Conservation (phyloP, 1,140 invertebrate genomes). For the Patella vulgata region DNA sequence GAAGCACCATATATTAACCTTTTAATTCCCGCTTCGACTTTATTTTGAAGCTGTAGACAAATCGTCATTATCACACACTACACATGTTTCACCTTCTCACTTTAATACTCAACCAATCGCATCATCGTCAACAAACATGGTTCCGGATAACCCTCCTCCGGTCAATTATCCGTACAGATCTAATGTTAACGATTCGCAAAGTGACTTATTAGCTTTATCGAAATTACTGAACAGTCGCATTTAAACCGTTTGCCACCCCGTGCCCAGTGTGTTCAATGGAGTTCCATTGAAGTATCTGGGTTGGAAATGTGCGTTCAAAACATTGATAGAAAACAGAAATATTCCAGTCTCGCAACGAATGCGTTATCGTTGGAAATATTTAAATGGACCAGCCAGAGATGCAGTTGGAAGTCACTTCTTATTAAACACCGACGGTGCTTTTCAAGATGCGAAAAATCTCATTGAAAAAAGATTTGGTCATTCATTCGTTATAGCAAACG, state of each 20-base stretch:
- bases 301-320: slow-evolving; percentile 19
- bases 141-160: too few relatives aligned
- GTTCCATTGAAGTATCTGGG: slow-evolving; percentile 10
- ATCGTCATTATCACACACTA: too few relatives aligned
- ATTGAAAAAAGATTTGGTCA: slow-evolving; percentile 20
- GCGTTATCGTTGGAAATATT: slow-evolving; percentile 29
- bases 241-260: slow-evolving; percentile 13
- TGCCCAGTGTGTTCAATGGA: slow-evolving; percentile 12
- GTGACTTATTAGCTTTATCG: neutral
- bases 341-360: slow-evolving; percentile 18
- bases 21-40: too few relatives aligned
- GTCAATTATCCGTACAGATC: too few relatives aligned
- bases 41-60: too few relatives aligned
- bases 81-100: too few relatives aligned
- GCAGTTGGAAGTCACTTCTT: slow-evolving; percentile 15
- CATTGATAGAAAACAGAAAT: slow-evolving; percentile 18
- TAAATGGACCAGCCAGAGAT: slow-evolving; percentile 23
- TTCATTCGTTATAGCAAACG: slow-evolving; percentile 16
- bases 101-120: too few relatives aligned
- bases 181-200: too few relatives aligned
- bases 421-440: slow-evolving; percentile 12
- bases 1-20: too few relatives aligned
- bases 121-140: too few relatives aligned
- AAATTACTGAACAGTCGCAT: slow-evolving; percentile 8
- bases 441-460: slow-evolving; percentile 8